These are phyloP conservation scores for Engystomops pustulosus DNA, from an alignment of 2,113 vertebrate genomes.

Conservation along the genomic window DNA sequence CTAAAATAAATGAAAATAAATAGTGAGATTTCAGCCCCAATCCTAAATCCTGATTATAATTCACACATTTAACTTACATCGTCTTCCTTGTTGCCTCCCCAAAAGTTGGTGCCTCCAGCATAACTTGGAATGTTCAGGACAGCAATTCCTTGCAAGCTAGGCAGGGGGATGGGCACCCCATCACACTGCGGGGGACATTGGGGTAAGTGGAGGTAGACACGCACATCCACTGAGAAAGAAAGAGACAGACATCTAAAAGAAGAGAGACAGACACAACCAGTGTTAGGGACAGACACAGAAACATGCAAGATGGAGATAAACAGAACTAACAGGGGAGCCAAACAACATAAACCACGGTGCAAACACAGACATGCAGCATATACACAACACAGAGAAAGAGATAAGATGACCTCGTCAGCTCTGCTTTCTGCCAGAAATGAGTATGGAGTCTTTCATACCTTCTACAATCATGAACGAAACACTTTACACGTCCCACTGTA, in stretches of 20 bases:
- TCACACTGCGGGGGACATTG: constrained; percentile 78
- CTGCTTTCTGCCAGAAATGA: not conserved
- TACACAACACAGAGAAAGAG: not conserved
- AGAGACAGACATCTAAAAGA: constrained; percentile 54
- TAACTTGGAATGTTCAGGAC: constrained; percentile 95
- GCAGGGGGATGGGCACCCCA: constrained; percentile 88
- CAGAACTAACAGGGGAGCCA: constrained; percentile 14
- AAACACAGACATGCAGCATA: not conserved
- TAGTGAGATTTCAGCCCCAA: not conserved
- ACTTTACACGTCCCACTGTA: too few species aligned
- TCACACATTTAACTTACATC: constrained; percentile 76
- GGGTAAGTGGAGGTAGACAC: constrained; percentile 31
- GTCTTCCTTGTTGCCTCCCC: constrained; percentile 95
- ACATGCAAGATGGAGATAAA: constrained; percentile 43
- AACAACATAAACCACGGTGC: not conserved
- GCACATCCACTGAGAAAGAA: constrained; percentile 27
- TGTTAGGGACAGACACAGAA: constrained; percentile 59
- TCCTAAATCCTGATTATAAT: not conserved
- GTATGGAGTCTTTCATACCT: too few species aligned
- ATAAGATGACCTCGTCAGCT: not conserved
- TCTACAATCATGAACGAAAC: too few species aligned
- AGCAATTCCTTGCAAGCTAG: constrained; percentile 92
- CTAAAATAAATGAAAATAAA: constrained; percentile 66
- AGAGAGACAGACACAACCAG: constrained; percentile 49
- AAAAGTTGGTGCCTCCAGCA: constrained; percentile 95